Percentiles rank a stretch among this genome's conserved stretches.
Conservation (phyloP, 1,140 invertebrate species). For the Drosophila tsacasi region DNA sequence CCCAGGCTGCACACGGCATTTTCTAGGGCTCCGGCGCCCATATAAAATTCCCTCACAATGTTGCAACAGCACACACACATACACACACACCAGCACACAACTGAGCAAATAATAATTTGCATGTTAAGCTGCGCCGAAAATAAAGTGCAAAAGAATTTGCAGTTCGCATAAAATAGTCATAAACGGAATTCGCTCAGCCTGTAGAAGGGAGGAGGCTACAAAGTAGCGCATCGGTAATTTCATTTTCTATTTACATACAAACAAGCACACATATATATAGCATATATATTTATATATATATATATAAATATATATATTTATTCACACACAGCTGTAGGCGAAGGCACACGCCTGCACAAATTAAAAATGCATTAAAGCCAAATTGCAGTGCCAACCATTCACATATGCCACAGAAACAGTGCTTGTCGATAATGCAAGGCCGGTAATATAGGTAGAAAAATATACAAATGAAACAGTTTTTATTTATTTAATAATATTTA, state of each 20-base stretch:
- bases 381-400: slow-evolving; percentile 43
- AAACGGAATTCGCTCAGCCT: slow-evolving; percentile 48
- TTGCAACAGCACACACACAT: slow-evolving; percentile 35
- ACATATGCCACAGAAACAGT: slow-evolving; percentile 16
- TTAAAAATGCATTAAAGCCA: slow-evolving; percentile 63
- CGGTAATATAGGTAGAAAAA: neutral
- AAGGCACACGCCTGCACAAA: slow-evolving; percentile 35
- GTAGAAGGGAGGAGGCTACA: slow-evolving; percentile 40
- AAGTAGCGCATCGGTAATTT: slow-evolving; percentile 58
- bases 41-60: slow-evolving; percentile 64
- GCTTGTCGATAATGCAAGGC: neutral
- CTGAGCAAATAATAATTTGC: slow-evolving; percentile 60
- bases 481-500: neutral
- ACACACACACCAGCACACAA: slow-evolving; percentile 12
- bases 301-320: neutral
- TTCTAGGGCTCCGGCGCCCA: slow-evolving; percentile 29
- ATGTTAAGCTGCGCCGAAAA: slow-evolving; percentile 55
- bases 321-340: neutral
- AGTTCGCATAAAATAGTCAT: slow-evolving; percentile 63
- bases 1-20: slow-evolving; percentile 31
- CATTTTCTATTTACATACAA: slow-evolving; percentile 58
- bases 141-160: slow-evolving; percentile 56
- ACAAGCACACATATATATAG: slow-evolving; percentile 9
- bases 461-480: neutral
- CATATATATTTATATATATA: neutral